Base-by-base conservation (phyloP, 2,113 vertebrate species). In the Albula goreensis region DNA sequence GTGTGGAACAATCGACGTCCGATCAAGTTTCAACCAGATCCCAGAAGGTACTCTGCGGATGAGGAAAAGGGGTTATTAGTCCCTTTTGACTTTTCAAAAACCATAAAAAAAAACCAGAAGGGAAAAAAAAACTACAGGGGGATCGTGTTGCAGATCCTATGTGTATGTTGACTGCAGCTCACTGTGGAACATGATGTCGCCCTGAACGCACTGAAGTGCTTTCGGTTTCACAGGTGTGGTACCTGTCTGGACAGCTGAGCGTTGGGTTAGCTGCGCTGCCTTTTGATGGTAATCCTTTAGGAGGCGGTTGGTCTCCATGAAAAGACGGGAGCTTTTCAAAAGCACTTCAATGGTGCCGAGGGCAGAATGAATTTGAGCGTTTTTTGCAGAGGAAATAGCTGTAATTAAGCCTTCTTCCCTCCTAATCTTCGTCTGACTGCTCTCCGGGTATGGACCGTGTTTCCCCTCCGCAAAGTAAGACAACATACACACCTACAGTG, bases 1-100 rank as follows among this genome's bases (percentile, higher is more conserved):
- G 89, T 89, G 89, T 86, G 88, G 91, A 93, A 93, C 91, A 92
- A 92, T 93, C 92, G 84, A 80, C 87, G 90, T 81, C 85, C 83
- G 89, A 89, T 93, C 91, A 82, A 86, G 88, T 94, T 93, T 88
- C 91, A 25, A 85, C 87, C 89, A 56, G 52, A 11, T 86, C 91
- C 89, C 90, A 92, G 90, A 85, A 79, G 49, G 80, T 52, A 53
- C 66, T 48, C 70, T 56, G 41, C 25, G 85, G 51, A 83, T 81
- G 19, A 81, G 80, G 49, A 52, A 25, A 41, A 81, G 50, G 49
- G 22, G 81, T 48, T 50, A 48, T 86, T 83, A n/a, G 66, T 31
- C 31, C 31, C 85, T 85, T 78, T 85, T 77, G 83, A 85, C 60
- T 70, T 82, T 60, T 22, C 15, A 25, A 31, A 82, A 53, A 57